Percentiles rank a stretch among this genome's conserved stretches.
Conservation (phyloP, 2,113 vertebrate genomes). For the Anarhynchus alexandrinus region DNA sequence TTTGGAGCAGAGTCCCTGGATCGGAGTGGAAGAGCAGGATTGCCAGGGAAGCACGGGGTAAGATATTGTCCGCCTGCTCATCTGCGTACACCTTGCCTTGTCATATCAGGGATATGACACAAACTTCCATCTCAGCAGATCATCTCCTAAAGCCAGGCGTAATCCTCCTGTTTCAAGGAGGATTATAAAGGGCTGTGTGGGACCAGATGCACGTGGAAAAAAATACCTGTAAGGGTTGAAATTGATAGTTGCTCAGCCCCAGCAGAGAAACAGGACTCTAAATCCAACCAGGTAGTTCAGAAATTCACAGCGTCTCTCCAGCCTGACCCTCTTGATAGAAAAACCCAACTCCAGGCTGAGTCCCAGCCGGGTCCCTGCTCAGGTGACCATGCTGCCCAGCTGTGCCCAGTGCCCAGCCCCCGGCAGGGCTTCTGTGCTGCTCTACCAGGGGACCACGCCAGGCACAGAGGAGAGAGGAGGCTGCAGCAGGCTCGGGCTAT, state of each 20-base stretch:
- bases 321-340: too few relatives aligned
- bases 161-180: background rate
- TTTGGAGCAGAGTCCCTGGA: background rate
- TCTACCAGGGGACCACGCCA: rapidly evolving
- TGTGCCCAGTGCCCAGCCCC: background rate
- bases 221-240: background rate
- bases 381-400: background rate
- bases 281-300: background rate
- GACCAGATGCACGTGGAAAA: background rate
- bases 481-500: rapidly evolving
- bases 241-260: background rate
- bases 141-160: background rate
- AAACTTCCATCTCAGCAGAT: background rate
- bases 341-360: background rate
- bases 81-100: rapidly evolving
- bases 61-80: background rate
- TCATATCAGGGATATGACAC: too few relatives aligned
- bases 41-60: background rate
- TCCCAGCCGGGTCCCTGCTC: background rate
- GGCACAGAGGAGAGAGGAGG: background rate
- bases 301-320: background rate
- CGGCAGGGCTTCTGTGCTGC: rapidly evolving
- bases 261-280: background rate
- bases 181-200: background rate
- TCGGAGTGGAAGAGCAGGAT: background rate